phyloP scores from a whole-genome alignment of 1,140 invertebrate species.

The Sycobia sp. region DNA sequence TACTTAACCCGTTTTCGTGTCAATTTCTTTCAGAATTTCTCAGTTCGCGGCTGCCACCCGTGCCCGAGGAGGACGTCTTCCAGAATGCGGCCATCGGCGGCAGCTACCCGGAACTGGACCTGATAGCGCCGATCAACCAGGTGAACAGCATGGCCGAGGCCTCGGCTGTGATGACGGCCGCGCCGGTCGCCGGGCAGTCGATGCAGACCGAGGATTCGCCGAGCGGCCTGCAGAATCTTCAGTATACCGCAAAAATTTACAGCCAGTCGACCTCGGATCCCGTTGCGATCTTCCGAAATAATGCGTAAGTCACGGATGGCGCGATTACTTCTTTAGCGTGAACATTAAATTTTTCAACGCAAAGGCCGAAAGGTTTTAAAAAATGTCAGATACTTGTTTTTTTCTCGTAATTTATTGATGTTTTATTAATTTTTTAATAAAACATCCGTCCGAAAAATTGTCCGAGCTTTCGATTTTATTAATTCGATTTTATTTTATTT shows the following conservation, averaged over 20 bases:
- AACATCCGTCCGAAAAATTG: too few species aligned
- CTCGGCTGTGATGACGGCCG: background rate
- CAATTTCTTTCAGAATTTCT: constrained; percentile 60
- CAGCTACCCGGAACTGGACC: constrained; percentile 58
- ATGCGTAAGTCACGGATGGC: constrained; percentile 50
- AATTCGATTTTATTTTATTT: too few species aligned
- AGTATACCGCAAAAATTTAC: constrained; percentile 58
- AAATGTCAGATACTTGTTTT: too few species aligned
- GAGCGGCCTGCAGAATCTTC: constrained; percentile 49
- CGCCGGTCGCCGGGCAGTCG: constrained; percentile 23
- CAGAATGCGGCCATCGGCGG: constrained; percentile 47
- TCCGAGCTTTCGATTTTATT: too few species aligned
- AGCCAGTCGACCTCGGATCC: constrained; percentile 42
- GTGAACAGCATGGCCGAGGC: constrained; percentile 35
- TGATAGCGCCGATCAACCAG: constrained; percentile 56
- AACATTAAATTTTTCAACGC: too few species aligned
- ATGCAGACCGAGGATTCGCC: constrained; percentile 39
- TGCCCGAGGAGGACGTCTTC: constrained; percentile 68
- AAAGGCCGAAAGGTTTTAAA: too few species aligned
- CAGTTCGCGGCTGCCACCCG: constrained; percentile 66
- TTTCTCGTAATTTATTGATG: too few species aligned
- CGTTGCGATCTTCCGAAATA: constrained; percentile 50
- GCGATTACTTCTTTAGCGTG: too few species aligned
- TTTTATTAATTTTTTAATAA: too few species aligned
- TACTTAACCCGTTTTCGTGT: too few species aligned